phyloP scores from a whole-genome alignment of 2,113 vertebrate species.

The Phycodurus eques region DNA sequence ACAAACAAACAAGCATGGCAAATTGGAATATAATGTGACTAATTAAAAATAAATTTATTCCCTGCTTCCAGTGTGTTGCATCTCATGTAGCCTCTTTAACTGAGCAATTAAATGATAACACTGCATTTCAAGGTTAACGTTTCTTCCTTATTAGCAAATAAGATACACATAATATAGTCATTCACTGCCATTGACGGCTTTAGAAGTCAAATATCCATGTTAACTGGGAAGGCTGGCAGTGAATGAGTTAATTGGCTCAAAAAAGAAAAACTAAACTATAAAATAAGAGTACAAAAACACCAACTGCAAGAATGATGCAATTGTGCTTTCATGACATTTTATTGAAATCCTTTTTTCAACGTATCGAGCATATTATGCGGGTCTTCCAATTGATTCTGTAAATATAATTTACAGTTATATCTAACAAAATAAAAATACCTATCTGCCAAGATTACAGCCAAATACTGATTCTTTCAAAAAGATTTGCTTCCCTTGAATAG shows the following conservation, averaged over 20 bases:
- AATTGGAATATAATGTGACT: conserved; percentile 56
- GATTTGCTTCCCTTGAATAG: background rate
- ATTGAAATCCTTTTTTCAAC: background rate
- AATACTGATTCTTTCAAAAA: background rate
- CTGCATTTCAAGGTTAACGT: conserved; percentile 48
- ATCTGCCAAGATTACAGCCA: background rate
- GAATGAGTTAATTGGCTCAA: background rate
- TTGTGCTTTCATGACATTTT: background rate
- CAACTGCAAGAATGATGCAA: background rate
- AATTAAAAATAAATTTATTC: conserved; percentile 71
- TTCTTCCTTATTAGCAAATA: conserved; percentile 37
- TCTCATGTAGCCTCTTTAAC: conserved; percentile 52
- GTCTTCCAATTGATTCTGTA: background rate
- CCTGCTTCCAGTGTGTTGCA: conserved; percentile 21
- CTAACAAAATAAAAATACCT: too few species aligned
- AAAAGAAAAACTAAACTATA: too few species aligned
- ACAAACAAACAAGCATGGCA: conserved; percentile 35
- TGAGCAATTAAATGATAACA: conserved; percentile 65
- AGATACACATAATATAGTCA: conserved; percentile 20
- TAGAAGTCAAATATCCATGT: too few species aligned
- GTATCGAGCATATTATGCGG: background rate
- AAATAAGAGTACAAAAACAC: too few species aligned
- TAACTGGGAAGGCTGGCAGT: too few species aligned
- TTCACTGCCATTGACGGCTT: too few species aligned
- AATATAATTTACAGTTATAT: too few species aligned